Base-by-base conservation (phyloP, 1,140 invertebrate genomes). In the Drosophila pseudoananassae region DNA sequence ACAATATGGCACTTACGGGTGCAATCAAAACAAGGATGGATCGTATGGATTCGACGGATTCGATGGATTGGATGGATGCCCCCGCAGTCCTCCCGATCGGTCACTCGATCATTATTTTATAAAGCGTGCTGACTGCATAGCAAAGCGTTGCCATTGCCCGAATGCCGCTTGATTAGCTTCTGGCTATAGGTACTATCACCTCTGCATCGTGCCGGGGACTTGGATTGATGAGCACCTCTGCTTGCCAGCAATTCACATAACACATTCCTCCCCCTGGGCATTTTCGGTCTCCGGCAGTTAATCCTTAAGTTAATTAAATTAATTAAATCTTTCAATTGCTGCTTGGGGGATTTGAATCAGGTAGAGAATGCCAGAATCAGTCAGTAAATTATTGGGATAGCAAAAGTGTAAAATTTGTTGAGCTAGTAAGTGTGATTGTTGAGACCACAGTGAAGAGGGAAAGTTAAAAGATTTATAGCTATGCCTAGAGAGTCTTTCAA, bases 1-100 rank as follows among this genome's bases (percentile, higher is more conserved):
- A 88, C 83, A 88, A 88, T 88, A 88, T 88, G 83, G 83, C 84
- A 89, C 83, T 83, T 88, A 83, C 83, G 82, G 82, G 82, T 82
- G 78, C 82, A 82, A 87, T 87, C 82, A 82, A 81, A 66, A 59
- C 68, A 52, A 58, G 45, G 50, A 56, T 47, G 50, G 36, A 70
- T 75, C 40, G 25, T 38, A 25, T 40, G 31, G 38, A 46, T 46
- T 17, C 43, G 43, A 46, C 10, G 43, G 17, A 36, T 36, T 36
- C 10, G 33, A 46, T 46, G 15, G 43, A 36, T 36, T 36, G 17
- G 43, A 46, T 20, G 7, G 15, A 10, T 43, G 20, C 72, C 45
- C 45, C 49, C 57, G 46, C 72, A 60, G 33, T 56, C 52, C 12
- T 29, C 25, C 55, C 50, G 12, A 31, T 33, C 14, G 20, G 23